Evolutionary conservation across 2,888 invertebrate genomes (phyloP), one percentile per base, ranked within the genome.

Genomic region (Tuta absoluta): DNA sequence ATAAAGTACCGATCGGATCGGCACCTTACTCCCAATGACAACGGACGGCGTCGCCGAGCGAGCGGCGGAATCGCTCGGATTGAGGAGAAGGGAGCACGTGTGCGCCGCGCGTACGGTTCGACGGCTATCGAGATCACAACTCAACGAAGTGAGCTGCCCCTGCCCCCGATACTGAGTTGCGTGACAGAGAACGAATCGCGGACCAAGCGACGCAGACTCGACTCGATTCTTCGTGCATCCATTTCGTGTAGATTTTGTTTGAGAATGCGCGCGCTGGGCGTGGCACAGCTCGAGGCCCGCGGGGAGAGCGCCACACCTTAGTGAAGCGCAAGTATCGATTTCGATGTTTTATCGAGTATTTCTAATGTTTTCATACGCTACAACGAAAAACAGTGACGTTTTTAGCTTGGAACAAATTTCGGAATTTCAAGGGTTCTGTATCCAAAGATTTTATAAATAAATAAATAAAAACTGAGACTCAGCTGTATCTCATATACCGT

Each of bases 181-280:
- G 86, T 83, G 84, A 84, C 84, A 82, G 82, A 60, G 61, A 83
- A 78, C 78, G 78, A 75, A 77, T 75, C 74, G 74, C 78, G 79
- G 75, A 76, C 76, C 74, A 75, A 75, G 77, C 78, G 74, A 75
- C 80, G 78, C 77, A 78, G 76, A 75, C 75, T 78, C 81, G 75
- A 80, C 78, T 82, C 82, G 77, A 76, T 80, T 80, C 83, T 80
- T 79, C 78, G 76, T 80, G 81, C 84, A 82, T 81, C 81, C 82
- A 85, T 86, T 85, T 85, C 84, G 80, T 85, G 81, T 81, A 76
- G 81, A 86, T 85, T 84, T 84, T 84, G 84, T 86, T 84, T 79
- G 82, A 86, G 82, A 87, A 85, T 86, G 87, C 87, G 87, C 88
- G 80, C 84, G 81, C 83, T 87, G 88, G 88, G 88, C 88, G 88